These are phyloP conservation scores for Helogale parvula DNA, from an alignment of 2,113 vertebrate species.

Conservation along the genomic window DNA sequence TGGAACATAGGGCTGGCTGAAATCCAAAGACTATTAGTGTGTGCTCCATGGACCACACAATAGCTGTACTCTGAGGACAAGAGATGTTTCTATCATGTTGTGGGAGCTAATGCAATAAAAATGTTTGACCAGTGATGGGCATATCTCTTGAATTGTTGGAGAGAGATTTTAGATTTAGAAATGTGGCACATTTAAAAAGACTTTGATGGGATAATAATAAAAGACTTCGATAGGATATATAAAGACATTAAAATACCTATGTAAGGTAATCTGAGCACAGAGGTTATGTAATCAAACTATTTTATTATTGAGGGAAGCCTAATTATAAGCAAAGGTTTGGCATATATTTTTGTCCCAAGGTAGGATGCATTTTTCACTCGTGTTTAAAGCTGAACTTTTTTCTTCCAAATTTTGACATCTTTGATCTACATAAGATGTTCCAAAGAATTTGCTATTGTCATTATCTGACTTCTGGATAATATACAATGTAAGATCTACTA, in stretches of 20 bases:
- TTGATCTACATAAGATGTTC: not conserved
- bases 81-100: not conserved
- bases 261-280: not conserved
- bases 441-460: not conserved
- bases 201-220: not conserved
- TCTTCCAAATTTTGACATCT: not conserved
- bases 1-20: not conserved
- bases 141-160: not conserved
- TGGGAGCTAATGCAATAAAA: not conserved
- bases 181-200: not conserved
- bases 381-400: not conserved
- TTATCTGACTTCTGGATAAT: not conserved
- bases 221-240: not conserved
- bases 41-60: not conserved
- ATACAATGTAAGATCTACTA: not conserved
- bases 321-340: constrained; percentile 29
- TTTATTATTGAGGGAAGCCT: not conserved
- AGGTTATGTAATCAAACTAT: not conserved
- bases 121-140: not conserved
- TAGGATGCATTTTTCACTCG: not conserved
- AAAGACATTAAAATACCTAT: not conserved
- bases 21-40: not conserved
- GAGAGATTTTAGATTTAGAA: constrained; percentile 29
- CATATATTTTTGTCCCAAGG: not conserved
- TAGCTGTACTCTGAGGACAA: constrained; percentile 1